Percentiles rank a stretch among this genome's conserved stretches.
These are phyloP conservation scores for Ormyrus thymus DNA, from an alignment of 2,888 invertebrate genomes.

Conservation along the genomic window DNA sequence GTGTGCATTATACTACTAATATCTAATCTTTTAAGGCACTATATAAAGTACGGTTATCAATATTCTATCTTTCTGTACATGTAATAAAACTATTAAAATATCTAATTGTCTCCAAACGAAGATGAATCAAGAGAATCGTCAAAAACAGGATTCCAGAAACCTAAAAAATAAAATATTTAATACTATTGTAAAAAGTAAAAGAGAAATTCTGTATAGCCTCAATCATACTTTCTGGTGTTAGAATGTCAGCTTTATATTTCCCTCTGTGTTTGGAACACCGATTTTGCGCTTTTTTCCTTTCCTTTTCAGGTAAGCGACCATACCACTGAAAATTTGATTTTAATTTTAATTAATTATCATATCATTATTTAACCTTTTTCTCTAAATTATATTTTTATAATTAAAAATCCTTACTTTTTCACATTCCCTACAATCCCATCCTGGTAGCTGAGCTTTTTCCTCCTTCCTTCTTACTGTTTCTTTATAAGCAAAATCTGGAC, in stretches of 20 bases:
- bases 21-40: conserved; percentile 13
- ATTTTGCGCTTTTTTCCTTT: conserved; percentile 72
- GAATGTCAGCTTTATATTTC: conserved; percentile 69
- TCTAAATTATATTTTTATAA: too few species aligned
- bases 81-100: neutral
- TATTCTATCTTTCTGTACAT: conserved; percentile 12
- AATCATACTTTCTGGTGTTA: conserved; percentile 71
- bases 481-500: conserved; percentile 65
- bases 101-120: conserved; percentile 32
- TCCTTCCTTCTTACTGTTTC: conserved; percentile 68
- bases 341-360: conserved; percentile 29
- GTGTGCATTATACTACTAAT: neutral
- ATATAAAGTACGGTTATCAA: neutral
- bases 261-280: conserved; percentile 76
- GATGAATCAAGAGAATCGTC: conserved; percentile 60
- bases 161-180: conserved; percentile 60
- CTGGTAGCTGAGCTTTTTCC: conserved; percentile 70
- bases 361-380: conserved; percentile 44
- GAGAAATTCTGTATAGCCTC: conserved; percentile 3
- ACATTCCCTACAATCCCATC: conserved; percentile 74
- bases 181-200: conserved; percentile 15
- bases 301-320: conserved; percentile 68
- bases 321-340: conserved; percentile 67
- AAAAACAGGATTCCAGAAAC: conserved; percentile 73
- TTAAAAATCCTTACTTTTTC: conserved; percentile 65